Percentiles rank a stretch among this genome's conserved stretches.
Conservation (phyloP, 2,113 vertebrate genomes). For the Xyliphius kryptos region DNA sequence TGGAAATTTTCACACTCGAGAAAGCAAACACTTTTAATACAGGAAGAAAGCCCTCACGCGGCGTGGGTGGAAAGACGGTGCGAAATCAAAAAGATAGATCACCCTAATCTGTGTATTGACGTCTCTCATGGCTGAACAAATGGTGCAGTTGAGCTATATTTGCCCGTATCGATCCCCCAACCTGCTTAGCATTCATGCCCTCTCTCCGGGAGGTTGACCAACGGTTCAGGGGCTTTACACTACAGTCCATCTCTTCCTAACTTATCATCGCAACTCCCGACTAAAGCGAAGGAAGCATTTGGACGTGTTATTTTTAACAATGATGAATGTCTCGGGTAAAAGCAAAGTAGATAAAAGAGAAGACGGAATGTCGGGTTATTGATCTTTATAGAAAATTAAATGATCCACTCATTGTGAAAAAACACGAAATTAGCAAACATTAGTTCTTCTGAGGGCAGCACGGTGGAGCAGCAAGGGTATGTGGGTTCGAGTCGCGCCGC, state of each 20-base stretch:
- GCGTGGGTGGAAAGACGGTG: constrained; percentile 76
- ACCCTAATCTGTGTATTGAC: constrained; percentile 96
- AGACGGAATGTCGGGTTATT: too few species aligned
- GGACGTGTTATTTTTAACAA: constrained; percentile 10
- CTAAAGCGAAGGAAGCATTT: constrained; percentile 40
- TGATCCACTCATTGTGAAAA: too few species aligned
- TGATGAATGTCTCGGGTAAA: too few species aligned
- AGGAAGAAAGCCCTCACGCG: constrained; percentile 75
- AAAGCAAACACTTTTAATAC: constrained; percentile 86
- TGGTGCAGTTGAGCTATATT: constrained; percentile 96
- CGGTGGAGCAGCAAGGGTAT: too few species aligned
- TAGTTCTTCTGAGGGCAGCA: too few species aligned
- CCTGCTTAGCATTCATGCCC: constrained; percentile 91
- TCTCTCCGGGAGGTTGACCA: constrained; percentile 76
- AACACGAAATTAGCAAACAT: too few species aligned
- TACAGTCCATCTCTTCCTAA: constrained; percentile 62
- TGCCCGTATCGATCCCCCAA: constrained; percentile 84
- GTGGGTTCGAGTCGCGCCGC: too few species aligned
- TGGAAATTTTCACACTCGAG: constrained; percentile 85
- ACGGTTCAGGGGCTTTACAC: constrained; percentile 74
- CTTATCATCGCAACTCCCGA: constrained; percentile 56
- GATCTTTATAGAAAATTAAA: too few species aligned
- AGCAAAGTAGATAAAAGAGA: too few species aligned
- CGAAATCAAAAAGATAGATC: constrained; percentile 95
- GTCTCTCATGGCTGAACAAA: constrained; percentile 96